Conservation (phyloP, 1,140 invertebrate genomes). For the Lamellibrachia luymesi region DNA sequence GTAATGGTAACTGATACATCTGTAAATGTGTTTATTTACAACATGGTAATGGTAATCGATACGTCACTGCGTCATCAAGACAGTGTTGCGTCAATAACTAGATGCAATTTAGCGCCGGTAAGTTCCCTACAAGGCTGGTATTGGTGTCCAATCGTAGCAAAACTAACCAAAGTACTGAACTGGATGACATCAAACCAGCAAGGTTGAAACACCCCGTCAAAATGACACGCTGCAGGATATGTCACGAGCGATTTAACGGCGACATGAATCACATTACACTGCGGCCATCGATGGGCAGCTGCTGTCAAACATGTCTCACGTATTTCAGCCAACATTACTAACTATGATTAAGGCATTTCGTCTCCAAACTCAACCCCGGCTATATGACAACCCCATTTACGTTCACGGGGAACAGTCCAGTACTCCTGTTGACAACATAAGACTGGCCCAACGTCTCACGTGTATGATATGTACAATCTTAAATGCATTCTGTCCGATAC, state of each 20-base stretch:
- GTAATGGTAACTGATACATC: too few relatives aligned
- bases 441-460: background rate
- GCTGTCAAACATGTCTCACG: background rate
- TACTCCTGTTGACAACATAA: background rate
- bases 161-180: too few relatives aligned
- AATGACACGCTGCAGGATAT: background rate
- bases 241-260: background rate
- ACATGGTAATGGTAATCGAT: background rate
- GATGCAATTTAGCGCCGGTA: background rate
- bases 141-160: background rate
- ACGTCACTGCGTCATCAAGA: background rate
- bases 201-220: background rate
- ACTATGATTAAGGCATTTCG: background rate
- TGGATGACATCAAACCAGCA: background rate
- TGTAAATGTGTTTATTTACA: too few relatives aligned
- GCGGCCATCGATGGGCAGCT: background rate
- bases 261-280: background rate
- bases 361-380: background rate
- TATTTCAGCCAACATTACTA: background rate
- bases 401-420: background rate
- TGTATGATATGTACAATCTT: background rate
- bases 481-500: background rate
- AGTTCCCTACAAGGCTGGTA: background rate
- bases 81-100: background rate
- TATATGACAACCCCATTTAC: background rate